These are phyloP conservation scores for Eptesicus fuscus DNA, from an alignment of 2,113 vertebrate genomes.

Conservation along the genomic window DNA sequence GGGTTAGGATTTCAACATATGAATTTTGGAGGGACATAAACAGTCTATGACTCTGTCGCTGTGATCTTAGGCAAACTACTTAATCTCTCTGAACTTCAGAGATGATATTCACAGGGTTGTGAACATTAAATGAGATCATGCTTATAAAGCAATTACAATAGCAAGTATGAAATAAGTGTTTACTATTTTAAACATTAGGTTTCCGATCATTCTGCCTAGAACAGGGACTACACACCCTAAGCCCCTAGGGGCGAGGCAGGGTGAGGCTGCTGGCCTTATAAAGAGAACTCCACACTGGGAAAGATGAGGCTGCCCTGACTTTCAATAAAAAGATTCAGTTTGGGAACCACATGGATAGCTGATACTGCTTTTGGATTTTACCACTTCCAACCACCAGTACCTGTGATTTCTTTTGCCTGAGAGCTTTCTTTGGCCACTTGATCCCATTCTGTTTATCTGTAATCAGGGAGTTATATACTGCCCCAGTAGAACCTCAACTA, in stretches of 20 bases:
- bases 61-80: background rate
- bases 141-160: background rate
- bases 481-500: background rate
- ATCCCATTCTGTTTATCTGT: background rate
- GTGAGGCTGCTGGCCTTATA: background rate
- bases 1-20: background rate
- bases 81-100: background rate
- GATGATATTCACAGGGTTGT: background rate
- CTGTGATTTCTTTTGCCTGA: background rate
- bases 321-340: background rate
- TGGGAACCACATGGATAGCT: background rate
- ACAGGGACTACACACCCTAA: background rate
- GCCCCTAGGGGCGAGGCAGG: no score
- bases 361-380: background rate
- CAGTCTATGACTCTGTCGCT: background rate
- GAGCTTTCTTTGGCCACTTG: background rate
- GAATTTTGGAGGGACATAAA: background rate
- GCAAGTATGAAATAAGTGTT: background rate
- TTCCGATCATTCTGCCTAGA: background rate
- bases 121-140: background rate
- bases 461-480: background rate
- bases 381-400: background rate
- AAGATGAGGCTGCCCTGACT: background rate
- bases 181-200: background rate
- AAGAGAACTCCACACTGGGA: background rate